Evolutionary conservation across 2,113 vertebrate species (phyloP).

Genomic region (Notiomystis cincta): DNA sequence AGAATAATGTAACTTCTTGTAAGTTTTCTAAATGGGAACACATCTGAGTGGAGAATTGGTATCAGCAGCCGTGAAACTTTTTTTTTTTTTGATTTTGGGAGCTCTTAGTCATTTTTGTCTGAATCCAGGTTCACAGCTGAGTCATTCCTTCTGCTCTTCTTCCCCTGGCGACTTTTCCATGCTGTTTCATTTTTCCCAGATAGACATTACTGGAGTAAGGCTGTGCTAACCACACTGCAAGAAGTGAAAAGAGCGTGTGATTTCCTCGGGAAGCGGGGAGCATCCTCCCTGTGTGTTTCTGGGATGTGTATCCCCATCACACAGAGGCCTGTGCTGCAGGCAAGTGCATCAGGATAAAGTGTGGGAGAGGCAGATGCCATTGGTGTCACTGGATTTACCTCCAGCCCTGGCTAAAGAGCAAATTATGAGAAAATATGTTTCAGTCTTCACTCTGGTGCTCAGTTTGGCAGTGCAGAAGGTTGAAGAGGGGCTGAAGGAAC

Average conservation of each 20-base stretch:
- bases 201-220: background rate
- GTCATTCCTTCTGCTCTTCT: slow-evolving; percentile 56
- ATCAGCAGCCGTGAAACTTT: background rate
- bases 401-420: background rate
- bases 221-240: background rate
- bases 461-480: background rate
- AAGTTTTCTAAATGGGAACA: background rate
- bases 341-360: background rate
- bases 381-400: background rate
- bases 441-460: background rate
- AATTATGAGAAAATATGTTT: background rate
- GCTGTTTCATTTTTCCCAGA: slow-evolving; percentile 49
- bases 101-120: slow-evolving; percentile 52
- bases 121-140: slow-evolving; percentile 47
- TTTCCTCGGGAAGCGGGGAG: background rate
- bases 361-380: background rate
- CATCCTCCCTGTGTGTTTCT: rapidly evolving
- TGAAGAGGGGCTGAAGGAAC: background rate
- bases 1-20: background rate
- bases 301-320: rapidly evolving
- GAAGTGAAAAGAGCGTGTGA: background rate
- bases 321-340: background rate
- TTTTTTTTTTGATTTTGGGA: background rate
- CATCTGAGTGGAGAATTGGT: background rate
- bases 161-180: slow-evolving; percentile 28